Evolutionary conservation across 1,140 invertebrate species (phyloP).

Genomic region (Drosophila subobscura): DNA sequence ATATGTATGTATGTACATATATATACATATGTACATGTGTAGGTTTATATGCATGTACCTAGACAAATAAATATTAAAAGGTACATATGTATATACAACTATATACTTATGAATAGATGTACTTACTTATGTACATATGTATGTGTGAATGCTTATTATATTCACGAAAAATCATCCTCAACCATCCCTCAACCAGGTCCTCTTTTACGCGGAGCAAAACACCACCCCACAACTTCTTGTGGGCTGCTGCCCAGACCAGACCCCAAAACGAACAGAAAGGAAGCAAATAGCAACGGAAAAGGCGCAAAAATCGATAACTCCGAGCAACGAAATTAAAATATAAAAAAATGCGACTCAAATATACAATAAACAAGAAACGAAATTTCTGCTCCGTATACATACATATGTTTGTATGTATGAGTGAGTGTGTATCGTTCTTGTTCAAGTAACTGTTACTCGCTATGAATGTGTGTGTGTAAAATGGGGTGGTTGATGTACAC

Average conservation of each 20-base stretch:
- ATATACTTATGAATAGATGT: constrained; percentile 3
- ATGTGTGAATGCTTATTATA: constrained; percentile 5
- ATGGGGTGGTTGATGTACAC: constrained; percentile 2
- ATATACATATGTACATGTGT: constrained; percentile 2
- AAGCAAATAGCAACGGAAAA: constrained; percentile 54
- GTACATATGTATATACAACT: neutral
- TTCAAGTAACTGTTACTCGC: constrained; percentile 25
- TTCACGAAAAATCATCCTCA: constrained; percentile 12
- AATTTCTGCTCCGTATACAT: constrained; percentile 7
- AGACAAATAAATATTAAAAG: neutral
- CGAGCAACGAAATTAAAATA: constrained; percentile 60
- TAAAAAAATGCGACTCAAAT: constrained; percentile 44
- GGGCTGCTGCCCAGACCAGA: neutral
- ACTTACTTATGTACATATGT: constrained; percentile 3
- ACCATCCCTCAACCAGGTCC: constrained; percentile 19
- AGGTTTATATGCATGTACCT: constrained; percentile 6
- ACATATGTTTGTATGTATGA: constrained; percentile 8
- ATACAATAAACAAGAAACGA: constrained; percentile 46
- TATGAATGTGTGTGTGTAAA: constrained; percentile 5
- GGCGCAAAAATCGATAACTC: constrained; percentile 63
- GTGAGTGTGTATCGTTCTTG: constrained; percentile 1
- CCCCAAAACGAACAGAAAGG: constrained; percentile 6
- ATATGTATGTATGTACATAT: neutral
- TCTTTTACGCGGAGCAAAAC: neutral
- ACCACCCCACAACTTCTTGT: neutral